Evolutionary conservation across 2,797 vertebrate genomes (phyloP).

Genomic region (Rhyacichthys aspro): DNA sequence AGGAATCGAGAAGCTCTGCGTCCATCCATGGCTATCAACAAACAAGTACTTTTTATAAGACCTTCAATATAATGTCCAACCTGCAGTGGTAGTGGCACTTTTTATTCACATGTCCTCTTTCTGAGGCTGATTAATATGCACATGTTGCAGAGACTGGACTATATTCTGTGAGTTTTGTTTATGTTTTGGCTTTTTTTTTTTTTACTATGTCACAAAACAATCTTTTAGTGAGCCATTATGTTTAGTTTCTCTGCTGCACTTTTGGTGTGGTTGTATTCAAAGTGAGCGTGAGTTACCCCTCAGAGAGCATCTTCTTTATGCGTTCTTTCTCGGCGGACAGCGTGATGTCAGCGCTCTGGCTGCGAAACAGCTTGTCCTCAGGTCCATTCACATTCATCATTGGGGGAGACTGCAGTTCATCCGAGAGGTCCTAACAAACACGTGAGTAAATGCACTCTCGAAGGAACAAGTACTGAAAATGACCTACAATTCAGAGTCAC

Average conservation of each 20-base stretch:
- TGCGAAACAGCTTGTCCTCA: constrained; percentile 93
- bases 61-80: too few relatives aligned
- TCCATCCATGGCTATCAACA: too few relatives aligned
- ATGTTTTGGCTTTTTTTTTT: constrained; percentile 12
- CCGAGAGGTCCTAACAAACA: constrained; percentile 79
- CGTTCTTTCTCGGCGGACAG: constrained; percentile 90
- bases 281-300: constrained; percentile 82
- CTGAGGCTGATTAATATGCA: too few relatives aligned
- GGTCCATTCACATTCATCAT: constrained; percentile 89
- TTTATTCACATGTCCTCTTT: too few relatives aligned
- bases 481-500: neutral
- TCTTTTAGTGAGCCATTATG: neutral
- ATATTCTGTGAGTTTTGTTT: constrained; percentile 1
- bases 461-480: constrained; percentile 3
- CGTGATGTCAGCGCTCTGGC: constrained; percentile 93
- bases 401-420: constrained; percentile 84
- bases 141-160: neutral
- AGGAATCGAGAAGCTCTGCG: too few relatives aligned
- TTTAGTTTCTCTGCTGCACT: neutral
- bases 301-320: constrained; percentile 97
- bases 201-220: constrained; percentile 6
- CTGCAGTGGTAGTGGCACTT: too few relatives aligned
- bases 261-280: constrained; percentile 5
- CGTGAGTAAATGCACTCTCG: constrained; percentile 60
- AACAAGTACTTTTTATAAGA: too few relatives aligned